Evolutionary conservation across 2,113 vertebrate genomes (phyloP).

Genomic region (Dermatemys mawii): DNA sequence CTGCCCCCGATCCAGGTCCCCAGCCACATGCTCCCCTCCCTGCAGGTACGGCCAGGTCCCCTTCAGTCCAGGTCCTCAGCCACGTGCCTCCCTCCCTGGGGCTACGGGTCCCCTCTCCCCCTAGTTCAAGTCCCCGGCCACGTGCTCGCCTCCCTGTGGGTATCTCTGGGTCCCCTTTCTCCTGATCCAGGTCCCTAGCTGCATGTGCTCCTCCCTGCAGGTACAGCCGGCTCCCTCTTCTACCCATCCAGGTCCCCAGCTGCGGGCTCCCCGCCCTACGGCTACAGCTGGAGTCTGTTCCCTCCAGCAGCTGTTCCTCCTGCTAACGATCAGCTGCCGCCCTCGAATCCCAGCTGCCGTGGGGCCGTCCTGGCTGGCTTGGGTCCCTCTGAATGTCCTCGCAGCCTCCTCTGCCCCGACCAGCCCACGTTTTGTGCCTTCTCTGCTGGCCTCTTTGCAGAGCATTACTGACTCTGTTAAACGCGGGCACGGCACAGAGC

Average conservation of each 20-base stretch:
- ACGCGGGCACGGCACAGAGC: too few relatives aligned
- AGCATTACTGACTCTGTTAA: too few relatives aligned
- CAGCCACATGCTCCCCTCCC: neutral
- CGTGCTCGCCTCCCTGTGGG: too few relatives aligned
- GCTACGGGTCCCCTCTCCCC: neutral
- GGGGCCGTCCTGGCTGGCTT: too few relatives aligned
- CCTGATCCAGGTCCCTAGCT: neutral
- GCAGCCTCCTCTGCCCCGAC: too few relatives aligned
- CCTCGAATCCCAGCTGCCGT: too few relatives aligned
- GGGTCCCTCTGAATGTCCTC: too few relatives aligned
- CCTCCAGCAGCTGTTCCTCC: neutral
- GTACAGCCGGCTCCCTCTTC: neutral
- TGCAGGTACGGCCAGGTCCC: neutral
- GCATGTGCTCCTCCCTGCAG: neutral
- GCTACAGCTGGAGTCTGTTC: neutral
- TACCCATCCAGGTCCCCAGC: too few relatives aligned
- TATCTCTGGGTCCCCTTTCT: neutral
- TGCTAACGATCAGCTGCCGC: too few relatives aligned
- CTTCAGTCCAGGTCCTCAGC: neutral
- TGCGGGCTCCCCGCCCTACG: neutral
- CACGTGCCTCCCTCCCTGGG: neutral
- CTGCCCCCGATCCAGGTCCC: conserved; percentile 74
- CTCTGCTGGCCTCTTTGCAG: too few relatives aligned
- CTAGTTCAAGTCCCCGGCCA: too few relatives aligned
- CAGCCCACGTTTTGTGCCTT: too few relatives aligned